A percentile compares a stretch with the other conserved stretches of the same genome.
These are phyloP conservation scores for Paragorgia papillata DNA, from an alignment of 92 coral and sea anemone genomes.

Conservation along the genomic window DNA sequence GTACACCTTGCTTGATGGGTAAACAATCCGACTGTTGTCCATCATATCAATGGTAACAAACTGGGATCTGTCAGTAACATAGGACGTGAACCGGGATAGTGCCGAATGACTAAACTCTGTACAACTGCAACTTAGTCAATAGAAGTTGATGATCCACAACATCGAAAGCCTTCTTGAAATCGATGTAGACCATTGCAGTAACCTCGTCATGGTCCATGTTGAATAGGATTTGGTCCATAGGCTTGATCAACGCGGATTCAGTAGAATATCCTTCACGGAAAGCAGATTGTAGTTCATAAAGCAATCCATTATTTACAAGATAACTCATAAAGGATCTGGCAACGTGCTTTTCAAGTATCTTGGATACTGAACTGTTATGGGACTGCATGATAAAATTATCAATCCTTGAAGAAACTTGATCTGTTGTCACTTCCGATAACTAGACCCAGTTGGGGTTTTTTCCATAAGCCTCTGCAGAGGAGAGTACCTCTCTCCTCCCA, in stretches of 20 bases:
- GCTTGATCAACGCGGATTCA: conserved; percentile 61
- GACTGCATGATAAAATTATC: conserved; percentile 44
- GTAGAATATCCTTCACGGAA: conserved; percentile 61
- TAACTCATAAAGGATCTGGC: conserved; percentile 43
- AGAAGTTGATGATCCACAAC: conserved; percentile 58
- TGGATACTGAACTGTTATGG: conserved; percentile 41
- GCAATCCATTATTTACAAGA: conserved; percentile 41
- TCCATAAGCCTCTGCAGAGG: too few relatives aligned
- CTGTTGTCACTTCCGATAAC: too few relatives aligned
- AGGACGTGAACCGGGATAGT: conserved; percentile 60
- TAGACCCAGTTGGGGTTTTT: too few relatives aligned
- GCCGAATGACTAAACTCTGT: conserved; percentile 32
- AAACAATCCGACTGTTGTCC: conserved; percentile 35
- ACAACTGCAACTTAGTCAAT: conserved; percentile 41
- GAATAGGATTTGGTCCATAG: conserved; percentile 54
- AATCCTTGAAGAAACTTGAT: conserved; percentile 39
- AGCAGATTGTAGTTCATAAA: conserved; percentile 61
- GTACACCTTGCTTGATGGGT: conserved; percentile 45
- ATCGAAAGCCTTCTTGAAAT: conserved; percentile 64
- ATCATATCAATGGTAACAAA: conserved; percentile 26
- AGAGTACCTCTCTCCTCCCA: too few relatives aligned
- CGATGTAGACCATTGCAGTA: conserved; percentile 56
- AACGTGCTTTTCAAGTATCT: conserved; percentile 24
- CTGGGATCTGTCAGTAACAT: conserved; percentile 45
- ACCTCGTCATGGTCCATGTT: conserved; percentile 61